These are phyloP conservation scores for Apomyelois bistriatella DNA, from an alignment of 2,888 invertebrate genomes.

Conservation along the genomic window DNA sequence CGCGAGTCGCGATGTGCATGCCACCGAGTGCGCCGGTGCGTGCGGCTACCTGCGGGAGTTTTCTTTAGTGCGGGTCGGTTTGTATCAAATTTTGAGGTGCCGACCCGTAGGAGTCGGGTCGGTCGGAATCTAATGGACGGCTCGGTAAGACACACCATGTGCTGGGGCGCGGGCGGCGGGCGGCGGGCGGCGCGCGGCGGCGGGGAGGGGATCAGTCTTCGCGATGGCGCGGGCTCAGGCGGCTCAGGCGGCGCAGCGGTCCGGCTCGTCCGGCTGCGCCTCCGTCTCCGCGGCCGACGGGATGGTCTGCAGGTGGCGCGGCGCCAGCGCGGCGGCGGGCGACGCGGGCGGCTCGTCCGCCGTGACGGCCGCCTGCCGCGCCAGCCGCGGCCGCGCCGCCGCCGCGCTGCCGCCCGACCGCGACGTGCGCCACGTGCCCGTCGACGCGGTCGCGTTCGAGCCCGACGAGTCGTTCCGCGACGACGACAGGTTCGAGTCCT, in stretches of 20 bases:
- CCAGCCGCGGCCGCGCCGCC: conserved; percentile 82
- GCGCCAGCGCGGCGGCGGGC: conserved; percentile 52
- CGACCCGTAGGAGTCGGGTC: background rate
- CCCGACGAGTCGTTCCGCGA: conserved; percentile 95
- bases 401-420: conserved; percentile 90
- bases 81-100: background rate
- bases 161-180: conserved; percentile 8
- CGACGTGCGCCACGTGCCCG: conserved; percentile 93
- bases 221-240: conserved; percentile 10
- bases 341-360: conserved; percentile 85
- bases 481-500: conserved; percentile 94
- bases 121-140: conserved; percentile 38
- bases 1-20: conserved; percentile 1
- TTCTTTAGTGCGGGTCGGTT: background rate
- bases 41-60: background rate
- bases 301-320: conserved; percentile 60
- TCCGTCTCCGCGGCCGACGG: conserved; percentile 66
- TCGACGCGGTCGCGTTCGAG: conserved; percentile 92
- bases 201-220: conserved; percentile 17
- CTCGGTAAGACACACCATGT: conserved; percentile 35
- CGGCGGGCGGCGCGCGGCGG: conserved; percentile 23
- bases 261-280: conserved; percentile 46
- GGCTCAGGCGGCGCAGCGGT: conserved; percentile 33
- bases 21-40: conserved; percentile 1
- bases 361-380: conserved; percentile 89